phyloP scores from a whole-genome alignment of 2,113 vertebrate genomes.

The Cyprinus carpio region DNA sequence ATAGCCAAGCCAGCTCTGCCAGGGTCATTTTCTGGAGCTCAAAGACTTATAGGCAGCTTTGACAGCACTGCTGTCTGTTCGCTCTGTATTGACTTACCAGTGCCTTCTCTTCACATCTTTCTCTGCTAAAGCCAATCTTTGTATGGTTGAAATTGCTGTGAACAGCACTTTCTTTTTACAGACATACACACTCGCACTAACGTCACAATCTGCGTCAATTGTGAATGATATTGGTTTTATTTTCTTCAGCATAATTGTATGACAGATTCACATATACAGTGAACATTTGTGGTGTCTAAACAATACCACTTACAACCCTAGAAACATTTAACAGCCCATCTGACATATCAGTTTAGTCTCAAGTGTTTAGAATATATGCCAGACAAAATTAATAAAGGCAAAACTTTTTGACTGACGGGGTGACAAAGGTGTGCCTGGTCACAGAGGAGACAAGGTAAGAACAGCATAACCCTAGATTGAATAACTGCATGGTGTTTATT shows the following conservation, averaged over 20 bases:
- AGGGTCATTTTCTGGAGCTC: constrained; percentile 2
- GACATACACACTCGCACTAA: neutral
- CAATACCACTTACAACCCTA: neutral
- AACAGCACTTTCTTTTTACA: neutral
- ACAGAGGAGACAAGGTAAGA: constrained; percentile 84
- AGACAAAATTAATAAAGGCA: neutral
- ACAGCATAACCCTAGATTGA: neutral
- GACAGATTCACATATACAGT: neutral
- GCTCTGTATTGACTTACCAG: neutral
- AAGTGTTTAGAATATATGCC: neutral
- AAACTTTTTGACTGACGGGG: constrained; percentile 73
- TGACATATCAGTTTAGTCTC: neutral
- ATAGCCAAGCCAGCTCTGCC: constrained; percentile 8
- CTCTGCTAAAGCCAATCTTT: neutral
- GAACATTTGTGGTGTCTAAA: neutral
- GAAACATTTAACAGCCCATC: neutral
- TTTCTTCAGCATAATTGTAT: neutral
- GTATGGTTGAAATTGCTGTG: neutral
- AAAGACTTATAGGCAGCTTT: constrained; percentile 33
- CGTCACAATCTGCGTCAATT: neutral
- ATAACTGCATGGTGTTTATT: neutral
- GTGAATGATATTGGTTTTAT: neutral
- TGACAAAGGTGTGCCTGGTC: constrained; percentile 76
- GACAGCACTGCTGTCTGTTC: constrained; percentile 14
- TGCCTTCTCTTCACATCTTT: neutral